Evolutionary conservation across 2,797 vertebrate species (phyloP).

Genomic region (Coccyzus lansbergi): DNA sequence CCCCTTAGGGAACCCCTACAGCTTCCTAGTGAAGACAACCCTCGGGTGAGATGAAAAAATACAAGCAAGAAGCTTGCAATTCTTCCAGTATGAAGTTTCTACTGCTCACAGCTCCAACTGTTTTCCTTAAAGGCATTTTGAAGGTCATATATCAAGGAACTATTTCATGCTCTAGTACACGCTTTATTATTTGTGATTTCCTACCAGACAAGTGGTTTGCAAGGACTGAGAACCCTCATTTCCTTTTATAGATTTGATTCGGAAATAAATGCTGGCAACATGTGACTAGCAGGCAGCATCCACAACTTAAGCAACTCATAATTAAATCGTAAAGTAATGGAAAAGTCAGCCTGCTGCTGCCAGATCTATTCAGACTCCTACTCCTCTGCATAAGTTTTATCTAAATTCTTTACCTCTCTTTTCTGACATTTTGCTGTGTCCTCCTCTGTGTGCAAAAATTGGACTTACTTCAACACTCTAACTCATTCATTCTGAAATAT

Average conservation of each 20-base stretch:
- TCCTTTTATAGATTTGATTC: constrained; percentile 64
- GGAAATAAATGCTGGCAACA: constrained; percentile 51
- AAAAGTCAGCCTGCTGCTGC: neutral
- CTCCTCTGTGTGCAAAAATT: neutral
- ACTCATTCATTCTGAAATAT: neutral
- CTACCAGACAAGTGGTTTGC: constrained; percentile 58
- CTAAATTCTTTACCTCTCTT: neutral
- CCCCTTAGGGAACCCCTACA: neutral
- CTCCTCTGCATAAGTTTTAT: neutral
- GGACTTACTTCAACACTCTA: neutral
- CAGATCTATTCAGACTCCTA: neutral
- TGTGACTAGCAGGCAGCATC: constrained; percentile 22
- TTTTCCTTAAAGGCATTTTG: constrained; percentile 10
- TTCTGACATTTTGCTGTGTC: neutral
- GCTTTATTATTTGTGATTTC: constrained; percentile 44
- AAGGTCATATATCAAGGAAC: constrained; percentile 52
- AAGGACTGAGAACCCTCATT: constrained; percentile 45
- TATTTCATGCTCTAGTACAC: neutral
- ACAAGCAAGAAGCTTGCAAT: neutral
- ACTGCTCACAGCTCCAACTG: neutral
- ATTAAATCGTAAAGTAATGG: constrained; percentile 3
- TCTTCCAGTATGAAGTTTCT: neutral
- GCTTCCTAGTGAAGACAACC: neutral
- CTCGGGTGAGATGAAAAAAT: neutral
- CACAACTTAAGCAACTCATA: neutral